Evolutionary conservation across 1,140 invertebrate species (phyloP), one percentile per base, ranked within the genome.

Genomic region (Drosophila ogumai): DNA sequence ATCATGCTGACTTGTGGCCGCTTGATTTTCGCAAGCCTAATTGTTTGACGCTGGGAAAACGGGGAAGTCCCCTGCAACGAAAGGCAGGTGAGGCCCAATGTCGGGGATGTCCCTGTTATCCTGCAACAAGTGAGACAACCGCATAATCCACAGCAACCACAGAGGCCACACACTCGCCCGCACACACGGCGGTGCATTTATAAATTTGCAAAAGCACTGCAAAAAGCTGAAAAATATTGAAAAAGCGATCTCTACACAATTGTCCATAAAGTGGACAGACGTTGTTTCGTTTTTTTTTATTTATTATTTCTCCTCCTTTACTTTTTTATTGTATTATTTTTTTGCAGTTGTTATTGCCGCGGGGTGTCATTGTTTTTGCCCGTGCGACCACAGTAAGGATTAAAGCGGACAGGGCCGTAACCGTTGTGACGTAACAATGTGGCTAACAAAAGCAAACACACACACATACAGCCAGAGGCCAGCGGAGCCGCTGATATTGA

Each of bases 171-270:
- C 61, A 58, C 41, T 46, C 55, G 31, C 49, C 22, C 61, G 44
- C 34, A 69, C 34, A 58, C 54, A 65, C 47, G 56, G 61, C 76
- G 79, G 76, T 64, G 81, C 74, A 86, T 86, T 86, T 87, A 86
- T 86, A 86, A 86, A 86, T 78, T 77, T 79, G 41, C 36, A 38
- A 55, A 38, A 55, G 67, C 81, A 58, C 63, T 56, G 67, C 50
- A 81, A 84, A 84, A 84, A 85, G 67, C 73, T 82, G 75, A 75
- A 79, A 86, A 86, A 86, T 86, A 86, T 86, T 86, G 82, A 87
- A 86, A 86, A 86, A 88, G 52, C 84, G 84, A 86, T 88, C 79
- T 88, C 82, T 81, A 85, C 82, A 86, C 73, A 85, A 61, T 75
- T 56, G 73, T 57, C 57, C 81, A 84, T 81, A 75, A 84, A 85